phyloP scores from a whole-genome alignment of 64 coral and sea anemone species.

The Montipora foliosa region DNA sequence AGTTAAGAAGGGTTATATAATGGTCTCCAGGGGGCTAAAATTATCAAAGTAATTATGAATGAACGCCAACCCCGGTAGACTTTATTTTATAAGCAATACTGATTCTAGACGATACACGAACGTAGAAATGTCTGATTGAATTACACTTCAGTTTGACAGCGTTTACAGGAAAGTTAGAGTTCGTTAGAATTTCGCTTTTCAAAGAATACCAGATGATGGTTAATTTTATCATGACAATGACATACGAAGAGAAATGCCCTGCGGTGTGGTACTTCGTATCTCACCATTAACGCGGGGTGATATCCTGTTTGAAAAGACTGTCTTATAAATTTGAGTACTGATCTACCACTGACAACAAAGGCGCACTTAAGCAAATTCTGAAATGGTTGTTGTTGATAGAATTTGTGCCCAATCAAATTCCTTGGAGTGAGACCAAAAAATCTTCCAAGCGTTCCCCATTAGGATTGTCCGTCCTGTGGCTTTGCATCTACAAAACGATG shows the following conservation, averaged over 20 bases:
- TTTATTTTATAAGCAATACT: no score
- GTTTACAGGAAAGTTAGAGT: background rate
- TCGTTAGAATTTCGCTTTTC: background rate
- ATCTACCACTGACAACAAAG: background rate
- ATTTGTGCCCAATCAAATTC: background rate
- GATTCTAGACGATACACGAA: no score
- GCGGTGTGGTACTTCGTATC: background rate
- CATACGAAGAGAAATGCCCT: background rate
- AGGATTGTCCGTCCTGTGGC: background rate
- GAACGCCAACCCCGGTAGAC: no score
- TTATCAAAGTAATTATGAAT: no score
- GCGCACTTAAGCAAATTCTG: background rate
- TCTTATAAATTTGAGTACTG: background rate
- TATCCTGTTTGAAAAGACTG: constrained; percentile 29
- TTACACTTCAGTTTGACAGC: background rate
- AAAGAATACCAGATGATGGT: background rate
- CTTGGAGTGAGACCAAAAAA: background rate
- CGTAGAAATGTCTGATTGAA: background rate
- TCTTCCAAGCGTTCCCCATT: background rate
- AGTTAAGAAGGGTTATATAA: no score
- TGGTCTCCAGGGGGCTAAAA: no score
- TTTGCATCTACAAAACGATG: no score
- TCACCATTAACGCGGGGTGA: background rate
- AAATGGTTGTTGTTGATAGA: background rate
- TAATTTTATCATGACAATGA: background rate